These are phyloP conservation scores for Propithecus perrieri DNA, from an alignment of 2,797 vertebrate genomes.

Conservation along the genomic window DNA sequence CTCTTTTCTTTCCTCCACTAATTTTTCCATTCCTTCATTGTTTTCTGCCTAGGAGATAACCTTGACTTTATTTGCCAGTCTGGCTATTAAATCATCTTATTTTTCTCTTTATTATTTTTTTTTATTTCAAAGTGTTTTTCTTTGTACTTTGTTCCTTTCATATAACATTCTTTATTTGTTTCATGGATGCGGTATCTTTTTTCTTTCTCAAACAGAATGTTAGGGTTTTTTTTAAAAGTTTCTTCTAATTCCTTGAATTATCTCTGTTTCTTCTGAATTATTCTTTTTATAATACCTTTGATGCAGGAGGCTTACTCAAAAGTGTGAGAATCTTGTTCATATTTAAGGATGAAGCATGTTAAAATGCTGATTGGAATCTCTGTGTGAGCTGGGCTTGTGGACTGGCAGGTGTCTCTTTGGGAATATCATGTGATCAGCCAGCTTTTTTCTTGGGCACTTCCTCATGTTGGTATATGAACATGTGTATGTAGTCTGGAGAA, in stretches of 20 bases:
- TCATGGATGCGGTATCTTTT: neutral
- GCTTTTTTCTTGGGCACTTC: neutral
- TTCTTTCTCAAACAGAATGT: neutral
- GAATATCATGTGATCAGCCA: neutral
- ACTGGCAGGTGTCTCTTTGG: neutral
- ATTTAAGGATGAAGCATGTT: neutral
- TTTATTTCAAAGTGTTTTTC: neutral
- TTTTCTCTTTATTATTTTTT: neutral
- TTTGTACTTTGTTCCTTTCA: neutral
- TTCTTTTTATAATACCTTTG: neutral
- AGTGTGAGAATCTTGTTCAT: neutral
- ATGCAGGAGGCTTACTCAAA: neutral
- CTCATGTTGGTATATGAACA: neutral
- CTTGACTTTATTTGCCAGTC: neutral
- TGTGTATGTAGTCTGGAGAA: neutral
- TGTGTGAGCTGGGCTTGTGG: neutral
- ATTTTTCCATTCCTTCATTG: neutral
- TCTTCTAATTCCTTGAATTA: neutral
- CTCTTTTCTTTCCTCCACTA: neutral
- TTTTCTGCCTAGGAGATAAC: neutral
- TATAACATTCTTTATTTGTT: neutral
- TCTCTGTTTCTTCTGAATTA: neutral
- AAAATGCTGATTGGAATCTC: neutral
- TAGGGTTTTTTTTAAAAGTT: neutral
- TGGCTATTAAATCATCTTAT: neutral